A percentile compares a stretch with the other conserved stretches of the same genome.
These are phyloP conservation scores for Hirtodrosophila duncani DNA, from an alignment of 2,888 invertebrate species.

Conservation along the genomic window DNA sequence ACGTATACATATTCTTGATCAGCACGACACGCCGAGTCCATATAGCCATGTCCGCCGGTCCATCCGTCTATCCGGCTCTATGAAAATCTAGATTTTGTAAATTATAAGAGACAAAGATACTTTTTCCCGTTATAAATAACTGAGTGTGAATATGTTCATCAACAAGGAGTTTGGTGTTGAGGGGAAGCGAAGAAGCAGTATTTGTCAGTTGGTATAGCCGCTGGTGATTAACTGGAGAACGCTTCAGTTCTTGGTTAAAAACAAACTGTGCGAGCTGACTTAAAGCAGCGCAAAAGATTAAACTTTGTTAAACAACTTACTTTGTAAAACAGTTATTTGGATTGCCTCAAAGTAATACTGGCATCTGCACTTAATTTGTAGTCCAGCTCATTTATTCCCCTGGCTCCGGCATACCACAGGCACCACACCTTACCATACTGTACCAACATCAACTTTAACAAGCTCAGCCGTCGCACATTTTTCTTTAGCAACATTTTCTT, in stretches of 20 bases:
- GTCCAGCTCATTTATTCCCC: constrained; percentile 58
- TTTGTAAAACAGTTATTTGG: too few relatives aligned
- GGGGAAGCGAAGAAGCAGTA: too few relatives aligned
- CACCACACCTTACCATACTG: neutral
- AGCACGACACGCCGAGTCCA: too few relatives aligned
- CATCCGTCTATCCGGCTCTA: too few relatives aligned
- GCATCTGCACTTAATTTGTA: constrained; percentile 67
- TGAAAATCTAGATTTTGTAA: too few relatives aligned
- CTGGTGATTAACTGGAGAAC: constrained; percentile 47
- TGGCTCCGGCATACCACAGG: neutral
- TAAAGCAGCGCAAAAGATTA: constrained; percentile 52
- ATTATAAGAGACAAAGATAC: too few relatives aligned
- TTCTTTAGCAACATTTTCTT: constrained; percentile 1
- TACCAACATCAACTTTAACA: constrained; percentile 1
- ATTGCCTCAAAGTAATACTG: constrained; percentile 44
- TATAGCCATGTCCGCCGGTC: too few relatives aligned
- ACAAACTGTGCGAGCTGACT: constrained; percentile 44
- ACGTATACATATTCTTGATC: too few relatives aligned
- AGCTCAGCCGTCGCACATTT: constrained; percentile 20
- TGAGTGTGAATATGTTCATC: too few relatives aligned
- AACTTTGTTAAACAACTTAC: constrained; percentile 56
- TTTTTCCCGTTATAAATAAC: too few relatives aligned
- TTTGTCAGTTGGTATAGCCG: constrained; percentile 22
- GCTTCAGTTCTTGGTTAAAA: constrained; percentile 19
- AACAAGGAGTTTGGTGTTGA: too few relatives aligned